These are phyloP conservation scores for Acrocephalus scirpaceus DNA, from an alignment of 2,797 vertebrate genomes.

Conservation along the genomic window DNA sequence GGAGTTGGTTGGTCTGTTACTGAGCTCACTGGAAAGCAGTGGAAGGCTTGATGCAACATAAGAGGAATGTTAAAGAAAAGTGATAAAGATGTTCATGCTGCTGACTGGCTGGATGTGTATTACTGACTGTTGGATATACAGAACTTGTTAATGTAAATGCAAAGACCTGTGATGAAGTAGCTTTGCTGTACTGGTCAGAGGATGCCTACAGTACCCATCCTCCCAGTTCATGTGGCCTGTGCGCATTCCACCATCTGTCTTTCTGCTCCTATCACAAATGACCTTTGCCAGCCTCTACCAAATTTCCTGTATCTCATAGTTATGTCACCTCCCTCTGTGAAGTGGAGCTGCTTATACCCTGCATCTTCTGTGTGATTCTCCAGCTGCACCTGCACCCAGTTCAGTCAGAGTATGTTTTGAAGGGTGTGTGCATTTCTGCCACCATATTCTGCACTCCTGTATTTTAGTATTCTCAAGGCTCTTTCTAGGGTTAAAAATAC, in stretches of 20 bases:
- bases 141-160: neutral
- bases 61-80: neutral
- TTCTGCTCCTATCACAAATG: neutral
- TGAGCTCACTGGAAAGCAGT: neutral
- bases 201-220: neutral
- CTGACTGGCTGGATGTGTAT: neutral
- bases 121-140: neutral
- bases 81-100: neutral
- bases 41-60: neutral
- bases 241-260: neutral
- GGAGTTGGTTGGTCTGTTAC: neutral
- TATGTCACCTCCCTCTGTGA: neutral
- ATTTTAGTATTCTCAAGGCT: neutral
- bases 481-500: neutral
- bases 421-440: neutral
- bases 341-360: neutral
- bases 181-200: neutral
- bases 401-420: neutral
- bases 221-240: neutral
- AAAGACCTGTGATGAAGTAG: neutral
- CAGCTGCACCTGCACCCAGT: neutral
- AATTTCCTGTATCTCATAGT: neutral
- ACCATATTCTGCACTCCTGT: neutral
- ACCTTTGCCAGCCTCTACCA: neutral
- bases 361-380: neutral